Conservation (phyloP, 2,888 invertebrate species). For the Julus scandinavius region DNA sequence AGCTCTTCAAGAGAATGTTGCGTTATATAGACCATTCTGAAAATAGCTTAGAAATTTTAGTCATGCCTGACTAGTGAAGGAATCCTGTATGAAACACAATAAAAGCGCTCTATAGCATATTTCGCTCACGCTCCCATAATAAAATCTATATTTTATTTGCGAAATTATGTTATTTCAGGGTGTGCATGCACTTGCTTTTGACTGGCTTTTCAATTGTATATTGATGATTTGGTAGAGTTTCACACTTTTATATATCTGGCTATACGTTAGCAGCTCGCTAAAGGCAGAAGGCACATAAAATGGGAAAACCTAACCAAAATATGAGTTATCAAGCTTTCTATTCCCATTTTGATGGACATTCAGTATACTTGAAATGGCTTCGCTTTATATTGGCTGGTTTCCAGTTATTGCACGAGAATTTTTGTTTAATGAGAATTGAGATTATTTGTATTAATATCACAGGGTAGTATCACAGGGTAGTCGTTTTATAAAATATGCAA, state of each 20-base stretch:
- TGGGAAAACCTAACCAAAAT: not conserved
- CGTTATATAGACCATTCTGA: not conserved
- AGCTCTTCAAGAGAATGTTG: not conserved
- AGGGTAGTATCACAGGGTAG: too few relatives aligned
- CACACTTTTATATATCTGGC: not conserved
- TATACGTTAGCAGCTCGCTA: not conserved
- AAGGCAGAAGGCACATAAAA: not conserved
- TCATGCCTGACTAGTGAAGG: not conserved
- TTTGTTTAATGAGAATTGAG: not conserved
- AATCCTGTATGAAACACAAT: not conserved
- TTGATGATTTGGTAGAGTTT: not conserved
- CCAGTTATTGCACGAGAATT: not conserved
- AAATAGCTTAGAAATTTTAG: slow-evolving; percentile 29
- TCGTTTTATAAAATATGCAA: too few relatives aligned
- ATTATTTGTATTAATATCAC: not conserved
- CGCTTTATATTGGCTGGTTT: not conserved
- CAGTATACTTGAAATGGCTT: not conserved
- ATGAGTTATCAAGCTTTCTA: not conserved
- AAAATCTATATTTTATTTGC: slow-evolving; percentile 40
- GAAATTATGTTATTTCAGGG: slow-evolving; percentile 39
- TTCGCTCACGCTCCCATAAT: slow-evolving; percentile 20
- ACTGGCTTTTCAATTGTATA: slow-evolving; percentile 13
- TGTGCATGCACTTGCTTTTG: slow-evolving; percentile 35
- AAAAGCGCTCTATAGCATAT: slow-evolving; percentile 7
- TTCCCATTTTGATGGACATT: not conserved